These are phyloP conservation scores for Pseudopodoces humilis DNA, from an alignment of 2,113 vertebrate species.

Conservation along the genomic window DNA sequence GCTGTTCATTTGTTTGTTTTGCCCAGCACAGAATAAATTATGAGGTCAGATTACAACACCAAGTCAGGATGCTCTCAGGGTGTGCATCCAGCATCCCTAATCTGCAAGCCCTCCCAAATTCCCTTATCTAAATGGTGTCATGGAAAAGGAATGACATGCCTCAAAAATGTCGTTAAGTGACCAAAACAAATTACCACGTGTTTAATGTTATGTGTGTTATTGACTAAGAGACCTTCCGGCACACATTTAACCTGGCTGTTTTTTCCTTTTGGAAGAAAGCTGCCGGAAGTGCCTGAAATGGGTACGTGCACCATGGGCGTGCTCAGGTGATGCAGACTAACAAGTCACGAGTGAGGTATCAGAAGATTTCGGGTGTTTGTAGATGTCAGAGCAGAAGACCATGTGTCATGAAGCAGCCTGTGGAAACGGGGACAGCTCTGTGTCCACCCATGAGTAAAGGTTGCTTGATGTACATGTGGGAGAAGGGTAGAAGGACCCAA, in stretches of 20 bases:
- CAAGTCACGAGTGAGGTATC: not conserved
- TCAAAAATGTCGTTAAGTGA: not conserved
- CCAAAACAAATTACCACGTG: not conserved
- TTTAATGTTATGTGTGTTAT: accelerated
- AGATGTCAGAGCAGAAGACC: not conserved
- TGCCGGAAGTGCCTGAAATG: not conserved
- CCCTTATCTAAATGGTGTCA: not conserved
- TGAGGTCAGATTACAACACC: not conserved
- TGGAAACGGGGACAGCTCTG: not conserved
- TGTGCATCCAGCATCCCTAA: accelerated
- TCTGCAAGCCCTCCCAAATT: not conserved
- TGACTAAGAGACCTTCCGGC: not conserved
- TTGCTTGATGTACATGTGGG: not conserved
- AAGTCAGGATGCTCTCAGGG: not conserved
- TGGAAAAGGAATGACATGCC: not conserved
- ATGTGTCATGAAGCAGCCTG: not conserved
- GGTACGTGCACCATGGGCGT: not conserved
- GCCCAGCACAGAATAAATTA: not conserved
- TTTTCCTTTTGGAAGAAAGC: not conserved
- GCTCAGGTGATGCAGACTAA: not conserved
- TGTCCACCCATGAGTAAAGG: not conserved
- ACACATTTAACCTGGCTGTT: not conserved
- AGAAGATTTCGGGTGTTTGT: not conserved
- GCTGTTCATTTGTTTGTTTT: not conserved
- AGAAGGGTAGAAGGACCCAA: not conserved